Evolutionary conservation across 53 echinoderm and acorn worm genomes (phyloP).

Genomic region (Pentamera pediparva): DNA sequence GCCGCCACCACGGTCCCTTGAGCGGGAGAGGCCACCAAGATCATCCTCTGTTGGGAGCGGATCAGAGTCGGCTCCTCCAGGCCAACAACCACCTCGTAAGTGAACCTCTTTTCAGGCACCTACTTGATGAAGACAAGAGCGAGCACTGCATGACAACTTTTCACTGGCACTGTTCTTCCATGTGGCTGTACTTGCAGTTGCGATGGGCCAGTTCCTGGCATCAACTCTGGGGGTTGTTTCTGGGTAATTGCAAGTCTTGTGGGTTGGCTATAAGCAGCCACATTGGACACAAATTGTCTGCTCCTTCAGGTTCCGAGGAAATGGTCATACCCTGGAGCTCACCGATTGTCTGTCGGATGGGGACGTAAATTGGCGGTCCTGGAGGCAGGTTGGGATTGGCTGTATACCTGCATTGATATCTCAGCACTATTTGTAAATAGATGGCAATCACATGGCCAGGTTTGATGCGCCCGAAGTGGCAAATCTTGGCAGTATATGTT

Average conservation of each 20-base stretch:
- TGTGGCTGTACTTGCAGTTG: too few species aligned
- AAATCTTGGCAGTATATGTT: neutral
- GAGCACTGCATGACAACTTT: too few species aligned
- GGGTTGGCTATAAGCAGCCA: too few species aligned
- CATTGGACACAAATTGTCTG: too few species aligned
- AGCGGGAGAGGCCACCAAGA: conserved; percentile 11
- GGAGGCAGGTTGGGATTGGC: neutral
- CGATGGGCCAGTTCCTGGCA: too few species aligned
- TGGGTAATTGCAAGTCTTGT: neutral
- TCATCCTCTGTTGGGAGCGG: neutral
- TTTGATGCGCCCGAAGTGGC: neutral
- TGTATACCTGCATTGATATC: neutral
- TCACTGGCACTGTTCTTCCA: too few species aligned
- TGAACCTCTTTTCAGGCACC: too few species aligned
- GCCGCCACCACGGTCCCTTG: conserved; percentile 4
- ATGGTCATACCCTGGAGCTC: too few species aligned
- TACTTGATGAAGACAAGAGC: too few species aligned
- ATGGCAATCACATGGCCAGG: neutral
- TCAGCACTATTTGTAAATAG: neutral
- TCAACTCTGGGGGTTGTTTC: neutral
- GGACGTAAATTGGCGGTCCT: neutral
- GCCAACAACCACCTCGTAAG: neutral
- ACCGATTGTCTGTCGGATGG: neutral
- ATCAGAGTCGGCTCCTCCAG: neutral
- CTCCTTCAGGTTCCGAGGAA: too few species aligned